Evolutionary conservation across 2,888 invertebrate species (phyloP), one percentile per base, ranked within the genome.

Genomic region (Calameuta filiformis): DNA sequence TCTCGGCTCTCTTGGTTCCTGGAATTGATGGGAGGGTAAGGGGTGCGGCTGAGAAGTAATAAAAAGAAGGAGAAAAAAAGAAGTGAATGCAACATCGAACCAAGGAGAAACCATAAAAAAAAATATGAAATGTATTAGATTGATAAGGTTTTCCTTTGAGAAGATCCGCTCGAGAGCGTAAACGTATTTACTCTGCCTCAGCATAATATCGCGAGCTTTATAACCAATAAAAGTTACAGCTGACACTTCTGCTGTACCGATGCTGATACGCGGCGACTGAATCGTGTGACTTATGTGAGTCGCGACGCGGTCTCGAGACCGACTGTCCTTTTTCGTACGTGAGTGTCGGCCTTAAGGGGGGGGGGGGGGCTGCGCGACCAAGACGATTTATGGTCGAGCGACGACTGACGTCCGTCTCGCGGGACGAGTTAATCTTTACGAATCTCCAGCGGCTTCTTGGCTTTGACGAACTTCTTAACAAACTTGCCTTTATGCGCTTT

Each of bases 221-320:
- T 88, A 89, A 89, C 89, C 90, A 85, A 90, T 90, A 90, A 90
- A 90, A 90, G 87, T 89, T 89, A 89, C 87, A 89, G 88, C 88
- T 88, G 88, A 87, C 88, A 87, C 89, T 88, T 87, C 84, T 87
- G 83, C 82, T 84, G 82, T 82, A 82, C 81, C 80, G 73, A 78
- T 77, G 68, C 69, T 69, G 81, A 82, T 71, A 71, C 71, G 71
- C 71, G 56, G 71, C 71, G 31, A 71, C 31, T 9, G 56, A 56
- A 56, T 56, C 56, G 56, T 56, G 56, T 56, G 56, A 56, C 56
- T 56, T 56, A 9, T 56, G 56, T 23, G 56, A 23, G 56, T 56
- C 23, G 56, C 56, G 56, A 56, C 9, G 31, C 71, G 71, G 1
- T 35, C 31, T 31, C 71, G 71, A 71, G 71, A 71, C 31, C 31